Base-by-base conservation (phyloP, 1,140 invertebrate genomes). In the Musca vetustissima region DNA sequence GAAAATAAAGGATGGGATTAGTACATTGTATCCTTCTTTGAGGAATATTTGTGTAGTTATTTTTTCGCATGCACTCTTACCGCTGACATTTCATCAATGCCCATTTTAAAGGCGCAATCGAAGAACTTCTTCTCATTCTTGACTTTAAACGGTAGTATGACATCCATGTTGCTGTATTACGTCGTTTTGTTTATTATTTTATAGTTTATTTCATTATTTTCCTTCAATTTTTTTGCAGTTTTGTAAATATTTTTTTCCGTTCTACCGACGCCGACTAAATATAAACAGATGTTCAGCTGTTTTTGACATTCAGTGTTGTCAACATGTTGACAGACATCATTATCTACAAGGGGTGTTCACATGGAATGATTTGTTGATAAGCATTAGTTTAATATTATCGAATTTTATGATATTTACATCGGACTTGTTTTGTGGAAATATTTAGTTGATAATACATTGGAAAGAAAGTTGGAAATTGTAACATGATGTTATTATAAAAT, bases 1-100 rank as follows among this genome's bases (percentile, higher is more conserved):
- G 17, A 13, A 61, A n/a, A 50, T 25, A 21, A 67, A 36, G 4
- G 15, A 15, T 28, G 57, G 48, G 9, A 28, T 49, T 9, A 13
- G 17, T 48, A 15, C 6, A 24, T 9, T 47, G 36, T 43, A 4
- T 9, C 28, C 4, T 9, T 32, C 28, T n/a, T 47, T 28, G 8
- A 24, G 21, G 11, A 43, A 6, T 22, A 47, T 49, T 32, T 32
- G 28, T 32, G 9, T 32, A 9, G 3, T 3, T 15, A n/a, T 9
- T 4, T 47, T 48, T 32, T 8, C 13, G n/a, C 8, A 32, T 17
- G 9, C 13, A 13, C 14, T 47, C 64, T 49, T 48, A 70, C 64
- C n/a, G 55, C 52, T 49, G 59, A 65, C 22, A 70, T 66, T 55
- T 70, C 69, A 64, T 67, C 24, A 13, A 55, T 66, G 36, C 68